These are phyloP conservation scores for Phylloscopus collybita DNA, from an alignment of 2,797 vertebrate genomes.

Conservation along the genomic window DNA sequence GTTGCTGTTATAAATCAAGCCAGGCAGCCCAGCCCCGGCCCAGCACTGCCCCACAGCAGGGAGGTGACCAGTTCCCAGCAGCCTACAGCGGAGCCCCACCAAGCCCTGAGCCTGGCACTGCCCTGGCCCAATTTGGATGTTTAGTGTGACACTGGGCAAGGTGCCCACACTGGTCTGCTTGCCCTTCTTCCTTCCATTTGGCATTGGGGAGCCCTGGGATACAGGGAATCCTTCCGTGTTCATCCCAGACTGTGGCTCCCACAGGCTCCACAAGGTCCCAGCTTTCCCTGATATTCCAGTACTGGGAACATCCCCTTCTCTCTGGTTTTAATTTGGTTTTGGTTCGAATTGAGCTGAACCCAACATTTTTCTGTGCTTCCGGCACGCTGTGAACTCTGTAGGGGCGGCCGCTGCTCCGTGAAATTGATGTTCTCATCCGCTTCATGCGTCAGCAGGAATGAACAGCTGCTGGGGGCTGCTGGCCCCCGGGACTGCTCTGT, in stretches of 20 bases:
- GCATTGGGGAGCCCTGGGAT: not conserved
- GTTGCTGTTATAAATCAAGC: constrained; percentile 66
- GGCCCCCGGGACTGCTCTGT: not conserved
- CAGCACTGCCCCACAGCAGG: fast-evolving
- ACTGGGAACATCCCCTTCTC: not conserved
- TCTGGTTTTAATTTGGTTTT: constrained; percentile 48
- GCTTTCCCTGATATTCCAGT: not conserved
- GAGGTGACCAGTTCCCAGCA: not conserved
- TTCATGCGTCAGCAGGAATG: constrained; percentile 40
- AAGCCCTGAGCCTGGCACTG: fast-evolving
- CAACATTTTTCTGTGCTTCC: constrained; percentile 35
- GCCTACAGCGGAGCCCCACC: fast-evolving
- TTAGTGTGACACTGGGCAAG: fast-evolving
- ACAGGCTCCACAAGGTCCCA: not conserved
- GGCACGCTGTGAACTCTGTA: not conserved
- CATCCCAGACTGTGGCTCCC: not conserved
- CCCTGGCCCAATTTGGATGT: not conserved
- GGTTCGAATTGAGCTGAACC: constrained; percentile 45
- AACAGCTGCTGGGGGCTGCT: constrained; percentile 47
- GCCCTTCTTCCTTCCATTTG: not conserved
- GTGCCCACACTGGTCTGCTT: not conserved
- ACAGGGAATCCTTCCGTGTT: not conserved
- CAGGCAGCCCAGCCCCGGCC: not conserved
- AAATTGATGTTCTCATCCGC: constrained; percentile 62
- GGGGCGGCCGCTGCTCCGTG: constrained; percentile 50